Percentiles rank a stretch among this genome's conserved stretches.
phyloP scores from a whole-genome alignment of 2,113 vertebrate species.

The Xiphophorus couchianus region DNA sequence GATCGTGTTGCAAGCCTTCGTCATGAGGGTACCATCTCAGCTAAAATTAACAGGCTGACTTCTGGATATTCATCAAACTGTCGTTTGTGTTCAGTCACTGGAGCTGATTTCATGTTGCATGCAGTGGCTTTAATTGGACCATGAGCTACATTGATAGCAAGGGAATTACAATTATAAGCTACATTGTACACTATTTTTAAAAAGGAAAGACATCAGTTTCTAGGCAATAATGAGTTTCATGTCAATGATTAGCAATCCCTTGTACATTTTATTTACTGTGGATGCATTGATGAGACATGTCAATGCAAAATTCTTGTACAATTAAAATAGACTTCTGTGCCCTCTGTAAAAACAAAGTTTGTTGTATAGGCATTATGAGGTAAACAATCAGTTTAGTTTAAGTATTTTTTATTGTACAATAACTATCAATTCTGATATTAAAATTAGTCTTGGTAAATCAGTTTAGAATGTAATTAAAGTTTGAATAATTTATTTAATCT shows the following conservation, averaged over 20 bases:
- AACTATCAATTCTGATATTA: not conserved
- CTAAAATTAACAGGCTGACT: constrained; percentile 68
- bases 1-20: constrained; percentile 48
- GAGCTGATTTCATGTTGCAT: constrained; percentile 28
- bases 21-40: constrained; percentile 43
- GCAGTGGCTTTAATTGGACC: constrained; percentile 18
- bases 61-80: constrained; percentile 56
- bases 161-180: constrained; percentile 34
- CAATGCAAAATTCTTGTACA: not conserved
- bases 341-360: too few relatives aligned
- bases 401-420: not conserved
- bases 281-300: not conserved
- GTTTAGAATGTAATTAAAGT: not conserved
- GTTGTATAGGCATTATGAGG: too few relatives aligned
- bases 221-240: not conserved
- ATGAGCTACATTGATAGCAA: constrained; percentile 25
- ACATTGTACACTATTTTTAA: not conserved
- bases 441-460: not conserved
- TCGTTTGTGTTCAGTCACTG: constrained; percentile 37
- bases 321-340: too few relatives aligned
- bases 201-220: not conserved
- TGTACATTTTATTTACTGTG: not conserved
- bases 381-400: not conserved
- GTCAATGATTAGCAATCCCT: not conserved
- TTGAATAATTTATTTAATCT: too few relatives aligned